Base-by-base conservation (phyloP, 2,888 invertebrate genomes). In the Thymelicus sylvestris region DNA sequence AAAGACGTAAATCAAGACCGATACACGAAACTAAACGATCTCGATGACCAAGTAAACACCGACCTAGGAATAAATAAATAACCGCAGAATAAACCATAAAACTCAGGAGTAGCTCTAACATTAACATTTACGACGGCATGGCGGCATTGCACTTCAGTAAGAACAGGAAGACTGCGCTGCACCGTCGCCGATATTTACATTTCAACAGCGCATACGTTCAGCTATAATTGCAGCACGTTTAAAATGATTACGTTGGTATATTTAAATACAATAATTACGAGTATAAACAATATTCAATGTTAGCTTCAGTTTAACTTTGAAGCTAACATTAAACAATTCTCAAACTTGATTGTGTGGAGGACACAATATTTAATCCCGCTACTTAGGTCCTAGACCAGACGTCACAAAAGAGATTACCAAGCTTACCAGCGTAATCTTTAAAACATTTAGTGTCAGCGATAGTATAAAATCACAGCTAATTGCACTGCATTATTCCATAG, bases 31-130 rank as follows among this genome's bases (percentile, higher is more conserved):
- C 57, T 31, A 31, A 57, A 19, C 19, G 2, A 57, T 31, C 57
- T 31, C 7, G 19, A 19, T 52, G 19, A 7, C 10, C 50, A 52
- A 15, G 19, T 15, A 7, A 19, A 7, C 15, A 3, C 8, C 4
- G 12, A 52, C 48, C 48, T 24, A 44, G 47, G 55, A 19, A 57
- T 55, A 65, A 41, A 65, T 31, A 19, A n/a, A 38, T 50, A 44
- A 44, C 8, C 44, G 44, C 12, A 12, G 44, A 44, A 44, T 41
- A 57, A 55, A 57, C 55, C 13, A 66, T 66, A 65, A 65, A 65
- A 41, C 7, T 39, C 44, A 7, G 19, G 55, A 44, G 65, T 19
- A 24, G 44, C 52, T 52, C 48, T 39, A 31, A 48, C 63, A 65
- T 65, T 55, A 24, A 15, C 65, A 19, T 44, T 66, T 41, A 55